Conservation (phyloP, 2,797 vertebrate species). For the Argya squamiceps region DNA sequence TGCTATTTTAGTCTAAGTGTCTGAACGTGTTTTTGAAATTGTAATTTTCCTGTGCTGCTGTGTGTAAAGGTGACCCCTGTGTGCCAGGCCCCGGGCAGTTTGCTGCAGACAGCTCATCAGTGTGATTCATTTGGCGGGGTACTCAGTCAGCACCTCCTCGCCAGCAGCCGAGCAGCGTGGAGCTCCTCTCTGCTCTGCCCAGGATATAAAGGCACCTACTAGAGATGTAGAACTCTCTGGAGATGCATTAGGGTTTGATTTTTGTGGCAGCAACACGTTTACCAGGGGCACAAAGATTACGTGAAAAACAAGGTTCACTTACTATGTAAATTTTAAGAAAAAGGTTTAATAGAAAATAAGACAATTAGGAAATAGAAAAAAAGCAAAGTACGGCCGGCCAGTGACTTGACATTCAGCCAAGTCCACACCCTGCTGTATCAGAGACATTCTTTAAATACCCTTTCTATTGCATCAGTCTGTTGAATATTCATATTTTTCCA, state of each 20-base stretch:
- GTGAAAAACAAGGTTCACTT: no score
- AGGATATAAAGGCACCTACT: not conserved
- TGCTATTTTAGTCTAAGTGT: conserved; percentile 64
- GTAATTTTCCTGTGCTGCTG: conserved; percentile 78
- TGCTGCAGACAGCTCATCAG: conserved; percentile 75
- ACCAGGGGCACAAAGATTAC: not conserved
- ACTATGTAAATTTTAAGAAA: no score
- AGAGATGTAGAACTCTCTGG: not conserved
- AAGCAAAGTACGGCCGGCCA: no score
- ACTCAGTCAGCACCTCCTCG: conserved; percentile 2
- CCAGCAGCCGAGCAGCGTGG: not conserved
- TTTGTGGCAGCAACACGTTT: not conserved
- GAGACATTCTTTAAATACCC: no score
- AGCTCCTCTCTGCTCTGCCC: conserved; percentile 20
- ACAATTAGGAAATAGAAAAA: no score
- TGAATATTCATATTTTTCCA: no score
- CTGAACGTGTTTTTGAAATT: conserved; percentile 61
- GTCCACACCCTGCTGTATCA: no score
- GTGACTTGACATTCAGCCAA: no score
- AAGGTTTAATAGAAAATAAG: no score
- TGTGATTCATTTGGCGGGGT: conserved; percentile 68
- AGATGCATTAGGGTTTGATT: conserved; percentile 2
- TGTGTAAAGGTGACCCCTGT: conserved; percentile 79
- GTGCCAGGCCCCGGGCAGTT: conserved; percentile 50
- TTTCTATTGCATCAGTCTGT: no score